Evolutionary conservation across 2,113 vertebrate genomes (phyloP), one percentile per base, ranked within the genome.

Genomic region (Leuciscus idus): DNA sequence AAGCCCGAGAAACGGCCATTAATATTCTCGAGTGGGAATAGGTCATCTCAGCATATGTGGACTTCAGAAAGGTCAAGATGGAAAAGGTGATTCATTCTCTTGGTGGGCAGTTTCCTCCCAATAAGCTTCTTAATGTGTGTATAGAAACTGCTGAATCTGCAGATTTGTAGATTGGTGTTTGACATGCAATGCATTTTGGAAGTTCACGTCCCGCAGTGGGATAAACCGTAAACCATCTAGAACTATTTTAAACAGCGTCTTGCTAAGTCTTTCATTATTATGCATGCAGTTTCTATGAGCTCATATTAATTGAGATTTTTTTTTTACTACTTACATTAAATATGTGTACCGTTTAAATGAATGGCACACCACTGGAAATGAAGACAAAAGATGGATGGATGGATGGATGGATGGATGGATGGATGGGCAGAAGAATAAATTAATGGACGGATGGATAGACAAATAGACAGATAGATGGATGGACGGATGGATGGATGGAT

Each of bases 1-100:
- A 61, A 52, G 23, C 73, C 39, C 23, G 75, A 55, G 52, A 81
- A 83, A 72, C 8, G 36, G 64, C 19, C 57, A 85, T 84, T 64
- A 72, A 68, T 33, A 33, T 72, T 62, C 39, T 73, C 0, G 9
- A 66, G 61, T 6, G 5, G 8, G 26, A 50, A 50, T 15, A 66
- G 61, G n/a, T 79, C 55, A 39, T 39, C 21, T 21, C 28, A 23
- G 50, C 28, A 12, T 36, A 59, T 26, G 36, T 57, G 70, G 30
- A 62, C 43, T 64, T 79, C 55, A 83, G 39, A 84, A 30, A 64
- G 73, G 59, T 55, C 30, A 46, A 62, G n/a, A 68, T 28, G 15
- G 15, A 23, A 21, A 66, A 21, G 17, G 59, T 1, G 33, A 80
- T 43, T 15, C 30, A 43, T 13, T 80, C 33, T 21, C 57, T 3